Percentiles rank a stretch among this genome's conserved stretches.
Evolutionary conservation across 2,888 invertebrate genomes (phyloP).

Genomic region (Mellilla xanthometata): DNA sequence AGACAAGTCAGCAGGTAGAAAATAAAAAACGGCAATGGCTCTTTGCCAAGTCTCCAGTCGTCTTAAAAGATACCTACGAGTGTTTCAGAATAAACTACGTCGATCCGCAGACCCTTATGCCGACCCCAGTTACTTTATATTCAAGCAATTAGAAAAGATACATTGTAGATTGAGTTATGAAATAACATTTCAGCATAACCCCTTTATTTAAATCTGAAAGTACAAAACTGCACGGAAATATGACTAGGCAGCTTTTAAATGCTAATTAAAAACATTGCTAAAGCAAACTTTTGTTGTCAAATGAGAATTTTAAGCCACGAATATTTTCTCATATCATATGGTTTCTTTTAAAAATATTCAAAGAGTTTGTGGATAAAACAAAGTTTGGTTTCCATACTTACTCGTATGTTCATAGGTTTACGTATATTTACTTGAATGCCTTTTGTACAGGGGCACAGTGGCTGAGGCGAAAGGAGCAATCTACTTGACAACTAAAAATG

Average conservation of each 20-base stretch:
- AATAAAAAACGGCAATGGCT: slow-evolving; percentile 46
- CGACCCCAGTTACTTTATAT: slow-evolving; percentile 47
- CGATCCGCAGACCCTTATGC: slow-evolving; percentile 35
- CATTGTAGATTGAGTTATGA: slow-evolving; percentile 10
- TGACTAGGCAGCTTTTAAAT: too few species aligned
- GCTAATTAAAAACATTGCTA: too few species aligned
- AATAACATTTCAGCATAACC: not conserved
- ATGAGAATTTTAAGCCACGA: too few species aligned
- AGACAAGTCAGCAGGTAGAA: slow-evolving; percentile 44
- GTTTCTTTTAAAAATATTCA: too few species aligned
- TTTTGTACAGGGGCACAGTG: slow-evolving; percentile 47
- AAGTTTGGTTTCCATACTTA: too few species aligned
- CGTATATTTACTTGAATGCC: too few species aligned
- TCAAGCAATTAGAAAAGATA: slow-evolving; percentile 50
- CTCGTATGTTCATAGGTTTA: too few species aligned
- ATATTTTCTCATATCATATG: too few species aligned
- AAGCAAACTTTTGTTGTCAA: too few species aligned
- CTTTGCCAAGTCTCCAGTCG: slow-evolving; percentile 49
- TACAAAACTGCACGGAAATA: too few species aligned
- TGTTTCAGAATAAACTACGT: slow-evolving; percentile 45
- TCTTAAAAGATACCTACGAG: slow-evolving; percentile 41
- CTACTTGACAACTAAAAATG: slow-evolving; percentile 78
- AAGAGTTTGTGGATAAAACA: too few species aligned
- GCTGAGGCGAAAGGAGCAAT: slow-evolving; percentile 72
- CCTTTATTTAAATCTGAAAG: too few species aligned